Conservation (phyloP, 1,140 invertebrate species). For the Drosophila oshimai region DNA sequence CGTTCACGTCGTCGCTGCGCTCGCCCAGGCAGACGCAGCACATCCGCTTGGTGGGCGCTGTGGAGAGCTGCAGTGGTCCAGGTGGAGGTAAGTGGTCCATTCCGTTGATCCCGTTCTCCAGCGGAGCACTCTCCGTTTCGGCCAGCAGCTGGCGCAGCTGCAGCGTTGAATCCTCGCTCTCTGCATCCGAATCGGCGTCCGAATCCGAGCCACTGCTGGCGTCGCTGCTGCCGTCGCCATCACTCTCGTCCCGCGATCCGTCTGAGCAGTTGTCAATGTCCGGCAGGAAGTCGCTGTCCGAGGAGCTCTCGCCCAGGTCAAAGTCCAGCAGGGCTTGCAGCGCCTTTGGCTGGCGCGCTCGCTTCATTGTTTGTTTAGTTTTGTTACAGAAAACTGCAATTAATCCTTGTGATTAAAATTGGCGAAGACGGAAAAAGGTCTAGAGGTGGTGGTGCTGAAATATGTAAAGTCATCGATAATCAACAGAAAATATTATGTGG, state of each 20-base stretch:
- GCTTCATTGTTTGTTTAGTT: slow-evolving; percentile 54
- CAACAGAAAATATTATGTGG: too few relatives aligned
- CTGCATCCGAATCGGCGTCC: slow-evolving; percentile 75
- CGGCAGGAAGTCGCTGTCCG: slow-evolving; percentile 97
- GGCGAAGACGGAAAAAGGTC: too few relatives aligned
- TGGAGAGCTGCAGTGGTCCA: slow-evolving; percentile 12
- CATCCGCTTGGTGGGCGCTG: slow-evolving; percentile 85
- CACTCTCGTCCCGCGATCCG: slow-evolving; percentile 83
- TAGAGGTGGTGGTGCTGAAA: too few relatives aligned
- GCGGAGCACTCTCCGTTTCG: slow-evolving; percentile 7
- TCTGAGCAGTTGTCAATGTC: slow-evolving; percentile 89
- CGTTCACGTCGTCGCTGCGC: slow-evolving; percentile 95
- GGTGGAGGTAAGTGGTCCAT: neutral
- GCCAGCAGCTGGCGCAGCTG: slow-evolving; percentile 75
- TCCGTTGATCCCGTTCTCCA: slow-evolving; percentile 25
- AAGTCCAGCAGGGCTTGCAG: slow-evolving; percentile 77
- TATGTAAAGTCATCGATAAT: too few relatives aligned
- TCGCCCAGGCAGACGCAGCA: slow-evolving; percentile 97
- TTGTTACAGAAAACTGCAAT: neutral
- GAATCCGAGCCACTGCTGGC: slow-evolving; percentile 81
- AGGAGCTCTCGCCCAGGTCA: slow-evolving; percentile 95
- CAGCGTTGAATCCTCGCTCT: slow-evolving; percentile 62
- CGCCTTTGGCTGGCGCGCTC: slow-evolving; percentile 70
- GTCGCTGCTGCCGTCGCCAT: slow-evolving; percentile 71
- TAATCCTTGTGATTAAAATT: too few relatives aligned